Conservation (phyloP, 2,113 vertebrate genomes). For the Peucedramus taeniatus region DNA sequence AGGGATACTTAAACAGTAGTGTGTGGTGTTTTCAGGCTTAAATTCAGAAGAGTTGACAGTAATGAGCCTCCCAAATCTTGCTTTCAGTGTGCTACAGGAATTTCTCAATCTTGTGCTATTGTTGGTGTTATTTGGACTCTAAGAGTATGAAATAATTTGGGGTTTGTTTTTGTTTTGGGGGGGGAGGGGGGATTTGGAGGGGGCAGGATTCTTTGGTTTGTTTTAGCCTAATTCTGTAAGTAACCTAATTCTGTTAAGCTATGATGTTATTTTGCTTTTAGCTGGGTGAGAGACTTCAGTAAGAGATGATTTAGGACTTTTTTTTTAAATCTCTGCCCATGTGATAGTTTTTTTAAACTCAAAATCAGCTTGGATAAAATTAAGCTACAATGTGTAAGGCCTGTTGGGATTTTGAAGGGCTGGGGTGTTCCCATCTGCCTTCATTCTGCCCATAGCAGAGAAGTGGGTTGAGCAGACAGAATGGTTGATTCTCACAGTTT, state of each 20-base stretch:
- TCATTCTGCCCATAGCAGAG: neutral
- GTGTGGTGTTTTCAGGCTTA: neutral
- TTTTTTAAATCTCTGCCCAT: neutral
- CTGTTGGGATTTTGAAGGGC: neutral
- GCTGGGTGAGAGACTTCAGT: neutral
- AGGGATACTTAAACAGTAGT: neutral
- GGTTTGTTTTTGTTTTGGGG: neutral
- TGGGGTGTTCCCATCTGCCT: neutral
- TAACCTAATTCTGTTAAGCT: neutral
- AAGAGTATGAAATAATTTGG: neutral
- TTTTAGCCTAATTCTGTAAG: neutral
- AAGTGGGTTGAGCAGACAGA: neutral
- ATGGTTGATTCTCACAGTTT: neutral
- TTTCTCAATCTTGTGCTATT: neutral
- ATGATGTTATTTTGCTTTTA: neutral
- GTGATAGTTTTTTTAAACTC: neutral
- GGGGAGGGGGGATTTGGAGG: rapidly evolving
- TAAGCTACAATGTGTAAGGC: neutral
- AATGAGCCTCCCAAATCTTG: neutral
- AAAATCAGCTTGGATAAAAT: neutral
- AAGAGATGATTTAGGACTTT: neutral
- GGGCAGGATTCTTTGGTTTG: neutral
- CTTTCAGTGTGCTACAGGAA: neutral
- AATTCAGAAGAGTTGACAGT: neutral
- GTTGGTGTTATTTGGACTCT: neutral